These are phyloP conservation scores for Apaloderma vittatum DNA, from an alignment of 2,113 vertebrate species.

Conservation along the genomic window DNA sequence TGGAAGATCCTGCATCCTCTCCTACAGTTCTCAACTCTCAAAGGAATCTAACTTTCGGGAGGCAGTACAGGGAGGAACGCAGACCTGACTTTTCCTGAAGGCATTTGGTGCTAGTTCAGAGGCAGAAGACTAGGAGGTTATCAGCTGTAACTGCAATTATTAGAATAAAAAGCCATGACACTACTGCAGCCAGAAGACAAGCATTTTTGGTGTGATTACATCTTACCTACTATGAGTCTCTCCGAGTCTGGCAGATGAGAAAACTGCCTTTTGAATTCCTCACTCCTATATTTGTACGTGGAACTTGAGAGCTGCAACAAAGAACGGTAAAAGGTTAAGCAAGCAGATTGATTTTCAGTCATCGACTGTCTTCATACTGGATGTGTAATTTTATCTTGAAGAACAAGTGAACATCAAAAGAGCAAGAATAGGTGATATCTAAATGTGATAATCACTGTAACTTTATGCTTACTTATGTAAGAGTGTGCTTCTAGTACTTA, in stretches of 20 bases:
- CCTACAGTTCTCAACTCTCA: background rate
- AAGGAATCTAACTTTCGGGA: background rate
- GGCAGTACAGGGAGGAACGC: background rate
- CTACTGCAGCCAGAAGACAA: background rate
- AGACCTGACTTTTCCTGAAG: background rate
- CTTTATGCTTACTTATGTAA: constrained; percentile 10
- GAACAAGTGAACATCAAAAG: constrained; percentile 3
- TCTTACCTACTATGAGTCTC: constrained; percentile 90
- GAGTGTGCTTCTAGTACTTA: background rate
- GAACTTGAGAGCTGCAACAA: constrained; percentile 83
- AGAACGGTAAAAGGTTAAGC: constrained; percentile 33
- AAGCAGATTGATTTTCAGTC: constrained; percentile 52
- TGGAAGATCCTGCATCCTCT: background rate
- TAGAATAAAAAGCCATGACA: background rate
- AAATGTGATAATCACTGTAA: background rate
- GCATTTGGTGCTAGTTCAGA: background rate
- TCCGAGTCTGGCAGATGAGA: constrained; percentile 89
- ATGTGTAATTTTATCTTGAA: constrained; percentile 24
- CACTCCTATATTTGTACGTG: constrained; percentile 90
- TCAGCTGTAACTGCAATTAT: background rate
- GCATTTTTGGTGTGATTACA: background rate
- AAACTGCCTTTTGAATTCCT: constrained; percentile 93
- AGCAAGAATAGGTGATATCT: background rate
- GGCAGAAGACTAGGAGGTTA: background rate
- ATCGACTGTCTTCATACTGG: background rate